These are phyloP conservation scores for Dorcus hopei DNA, from an alignment of 2,888 invertebrate species.

Conservation along the genomic window DNA sequence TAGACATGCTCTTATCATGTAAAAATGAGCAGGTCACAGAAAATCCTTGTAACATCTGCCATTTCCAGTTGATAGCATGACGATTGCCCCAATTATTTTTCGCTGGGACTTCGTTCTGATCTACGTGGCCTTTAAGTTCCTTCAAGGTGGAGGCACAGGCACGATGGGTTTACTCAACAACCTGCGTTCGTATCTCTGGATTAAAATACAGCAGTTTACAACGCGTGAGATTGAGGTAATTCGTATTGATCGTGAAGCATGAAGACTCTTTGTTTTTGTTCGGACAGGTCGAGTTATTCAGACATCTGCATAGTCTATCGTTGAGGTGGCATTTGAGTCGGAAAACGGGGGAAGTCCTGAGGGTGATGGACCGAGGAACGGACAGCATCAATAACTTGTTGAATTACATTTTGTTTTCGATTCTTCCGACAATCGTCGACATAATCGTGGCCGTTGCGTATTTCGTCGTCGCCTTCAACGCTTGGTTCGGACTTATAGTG, in stretches of 20 bases:
- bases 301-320: conserved; percentile 86
- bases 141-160: conserved; percentile 93
- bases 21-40: background rate
- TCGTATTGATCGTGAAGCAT: background rate
- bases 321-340: conserved; percentile 91
- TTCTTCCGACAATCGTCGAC: conserved; percentile 88
- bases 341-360: conserved; percentile 94
- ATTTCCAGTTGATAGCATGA: conserved; percentile 76
- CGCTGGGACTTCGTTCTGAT: conserved; percentile 88
- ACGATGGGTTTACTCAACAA: conserved; percentile 93
- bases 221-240: conserved; percentile 83
- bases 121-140: conserved; percentile 84
- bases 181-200: conserved; percentile 89
- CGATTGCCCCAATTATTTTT: conserved; percentile 56
- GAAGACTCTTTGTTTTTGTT: conserved; percentile 6
- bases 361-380: conserved; percentile 96
- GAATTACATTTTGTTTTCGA: conserved; percentile 89
- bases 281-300: conserved; percentile 73
- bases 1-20: background rate
- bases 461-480: conserved; percentile 84
- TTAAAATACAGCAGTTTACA: conserved; percentile 92
- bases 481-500: conserved; percentile 93
- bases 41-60: background rate
- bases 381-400: conserved; percentile 93
- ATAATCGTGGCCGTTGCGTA: conserved; percentile 87